Base-by-base conservation (phyloP, 2,888 invertebrate genomes). In the Balanococcus diminutus region DNA sequence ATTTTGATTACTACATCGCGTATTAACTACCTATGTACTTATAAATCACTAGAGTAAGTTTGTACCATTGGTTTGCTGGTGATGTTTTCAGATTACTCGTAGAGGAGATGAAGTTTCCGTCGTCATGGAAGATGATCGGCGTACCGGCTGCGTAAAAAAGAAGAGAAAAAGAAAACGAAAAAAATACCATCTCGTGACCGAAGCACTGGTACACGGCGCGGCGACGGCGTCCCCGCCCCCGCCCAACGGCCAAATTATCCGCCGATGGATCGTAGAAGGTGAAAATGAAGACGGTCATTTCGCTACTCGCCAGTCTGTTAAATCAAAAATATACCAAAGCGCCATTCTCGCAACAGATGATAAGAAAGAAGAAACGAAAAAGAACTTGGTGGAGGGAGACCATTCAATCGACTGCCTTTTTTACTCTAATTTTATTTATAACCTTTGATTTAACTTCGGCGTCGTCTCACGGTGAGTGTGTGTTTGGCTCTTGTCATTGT, bases 41-140 rank as follows among this genome's bases (percentile, higher is more conserved):
- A n/a, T n/a, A n/a, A n/a, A n/a, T n/a, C n/a, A n/a, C n/a, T n/a
- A n/a, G 39, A 39, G 6, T 5, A 39, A 11, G 11, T 39, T 39
- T 39, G 46, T 46, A 46, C 46, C 46, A n/a, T n/a, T n/a, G 25
- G 46, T n/a, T 46, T 61, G 25, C 25, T 6, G 2, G 0, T 16
- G 31, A 2, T 72, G 32, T 6, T 72, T 72, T 72, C 72, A 72
- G 72, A 32, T 72, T 31, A 72, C 11, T 25, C 25, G 31, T 31
- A n/a, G 28, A 82, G 82, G 82, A 82, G 28, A 82, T 82, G 82
- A 82, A 82, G 82, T 82, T 82, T 82, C 82, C 82, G 28, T 82
- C 82, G 82, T 46, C 82, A 82, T 82, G 82, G 82, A 82, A 82
- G 39, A 82, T 82, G 82, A 42, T 51, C 51, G 51, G 31, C 82